Percentiles rank a stretch among this genome's conserved stretches.
Conservation (phyloP, 2,888 invertebrate genomes). For the Ormyrus thymus region DNA sequence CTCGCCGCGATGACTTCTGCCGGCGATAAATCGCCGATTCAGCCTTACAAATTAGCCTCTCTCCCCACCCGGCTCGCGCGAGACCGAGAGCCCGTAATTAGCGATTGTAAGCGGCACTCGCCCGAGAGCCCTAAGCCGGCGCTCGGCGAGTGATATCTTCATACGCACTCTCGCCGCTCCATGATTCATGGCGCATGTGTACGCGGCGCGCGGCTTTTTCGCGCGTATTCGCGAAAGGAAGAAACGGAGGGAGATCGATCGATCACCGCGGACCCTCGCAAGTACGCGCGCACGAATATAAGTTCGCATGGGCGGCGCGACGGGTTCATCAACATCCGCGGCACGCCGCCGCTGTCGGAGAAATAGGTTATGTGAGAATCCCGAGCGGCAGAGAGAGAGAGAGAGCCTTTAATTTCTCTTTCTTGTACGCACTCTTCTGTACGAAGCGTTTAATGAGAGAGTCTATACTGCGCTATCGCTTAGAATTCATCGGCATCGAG, state of each 20-base stretch:
- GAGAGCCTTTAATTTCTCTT: conserved; percentile 41
- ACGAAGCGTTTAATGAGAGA: conserved; percentile 26
- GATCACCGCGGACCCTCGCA: conserved; percentile 18
- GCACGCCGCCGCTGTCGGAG: conserved; percentile 27
- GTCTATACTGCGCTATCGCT: conserved; percentile 9
- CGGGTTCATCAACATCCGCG: conserved; percentile 60
- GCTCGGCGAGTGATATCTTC: conserved; percentile 45
- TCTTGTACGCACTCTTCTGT: conserved; percentile 9
- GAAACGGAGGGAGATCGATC: conserved; percentile 37
- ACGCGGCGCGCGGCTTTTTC: conserved; percentile 27
- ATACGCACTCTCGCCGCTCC: conserved; percentile 2
- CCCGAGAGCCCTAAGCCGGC: conserved; percentile 19
- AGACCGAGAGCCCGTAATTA: conserved; percentile 44
- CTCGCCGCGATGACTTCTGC: conserved; percentile 2
- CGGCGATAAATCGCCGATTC: conserved; percentile 47
- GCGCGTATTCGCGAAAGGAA: conserved; percentile 23
- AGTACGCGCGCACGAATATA: conserved; percentile 4
- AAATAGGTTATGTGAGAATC: conserved; percentile 39
- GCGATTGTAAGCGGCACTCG: conserved; percentile 48
- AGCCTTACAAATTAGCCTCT: conserved; percentile 53
- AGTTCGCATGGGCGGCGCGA: conserved; percentile 52
- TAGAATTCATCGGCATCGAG: conserved; percentile 38
- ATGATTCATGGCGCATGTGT: conserved; percentile 32
- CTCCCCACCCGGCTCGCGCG: background rate
- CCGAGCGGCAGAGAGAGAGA: background rate